These are phyloP conservation scores for Corvus hawaiiensis DNA, from an alignment of 2,113 vertebrate genomes.

Conservation along the genomic window DNA sequence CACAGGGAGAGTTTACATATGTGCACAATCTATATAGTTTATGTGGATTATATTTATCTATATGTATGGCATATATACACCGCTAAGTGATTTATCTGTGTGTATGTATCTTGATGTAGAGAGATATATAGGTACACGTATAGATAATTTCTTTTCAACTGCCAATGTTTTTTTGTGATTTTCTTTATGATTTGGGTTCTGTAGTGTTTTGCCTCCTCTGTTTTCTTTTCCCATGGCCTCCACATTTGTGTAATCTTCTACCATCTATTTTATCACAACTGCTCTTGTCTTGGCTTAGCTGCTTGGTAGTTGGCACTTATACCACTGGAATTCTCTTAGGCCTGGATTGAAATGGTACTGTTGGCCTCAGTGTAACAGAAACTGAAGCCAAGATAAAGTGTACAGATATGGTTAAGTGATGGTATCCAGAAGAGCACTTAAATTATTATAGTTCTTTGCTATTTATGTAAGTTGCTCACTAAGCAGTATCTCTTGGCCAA, in stretches of 20 bases:
- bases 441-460: neutral
- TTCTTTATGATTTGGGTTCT: neutral
- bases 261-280: neutral
- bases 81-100: neutral
- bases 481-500: neutral
- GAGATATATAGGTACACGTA: neutral
- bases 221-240: neutral
- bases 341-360: neutral
- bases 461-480: neutral
- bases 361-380: neutral
- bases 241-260: neutral
- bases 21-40: neutral
- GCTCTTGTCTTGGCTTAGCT: neutral
- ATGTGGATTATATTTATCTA: neutral
- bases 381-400: neutral
- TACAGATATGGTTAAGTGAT: neutral
- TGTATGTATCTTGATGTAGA: neutral
- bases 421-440: neutral
- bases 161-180: neutral
- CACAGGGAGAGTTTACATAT: neutral
- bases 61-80: no score
- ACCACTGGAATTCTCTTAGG: neutral
- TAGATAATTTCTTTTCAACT: neutral
- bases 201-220: neutral
- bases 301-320: neutral